Conservation (phyloP, 1,140 invertebrate genomes). For the Ptiloglossa arizonensis region DNA sequence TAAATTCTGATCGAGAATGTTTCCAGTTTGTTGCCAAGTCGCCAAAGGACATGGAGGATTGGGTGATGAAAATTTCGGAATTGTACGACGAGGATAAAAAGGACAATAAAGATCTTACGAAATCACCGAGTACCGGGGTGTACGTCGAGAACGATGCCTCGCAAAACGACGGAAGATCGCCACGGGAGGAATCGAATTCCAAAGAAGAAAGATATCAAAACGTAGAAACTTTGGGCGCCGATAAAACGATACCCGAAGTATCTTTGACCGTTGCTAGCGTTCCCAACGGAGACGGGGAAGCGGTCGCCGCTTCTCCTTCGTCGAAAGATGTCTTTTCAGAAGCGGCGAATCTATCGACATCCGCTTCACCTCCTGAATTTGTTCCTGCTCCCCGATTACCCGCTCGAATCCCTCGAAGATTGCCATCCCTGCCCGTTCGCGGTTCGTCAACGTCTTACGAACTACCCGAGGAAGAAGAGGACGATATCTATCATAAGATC, state of each 20-base stretch:
- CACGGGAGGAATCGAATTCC: not conserved
- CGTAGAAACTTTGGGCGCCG: not conserved
- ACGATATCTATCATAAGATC: slow-evolving; percentile 77
- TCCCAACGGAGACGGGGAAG: not conserved
- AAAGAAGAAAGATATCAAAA: slow-evolving; percentile 14
- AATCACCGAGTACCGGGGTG: not conserved
- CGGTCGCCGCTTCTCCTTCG: not conserved
- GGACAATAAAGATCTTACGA: not conserved
- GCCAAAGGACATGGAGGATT: slow-evolving; percentile 75
- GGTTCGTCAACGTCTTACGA: slow-evolving; percentile 34
- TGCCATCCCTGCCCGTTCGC: slow-evolving; percentile 71
- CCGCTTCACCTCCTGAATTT: not conserved
- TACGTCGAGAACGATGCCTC: not conserved
- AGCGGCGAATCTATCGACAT: not conserved
- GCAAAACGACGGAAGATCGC: not conserved
- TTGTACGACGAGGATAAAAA: not conserved
- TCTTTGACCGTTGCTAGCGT: not conserved
- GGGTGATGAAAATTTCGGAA: slow-evolving; percentile 70
- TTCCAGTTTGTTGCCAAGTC: slow-evolving; percentile 72
- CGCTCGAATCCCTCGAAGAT: slow-evolving; percentile 65
- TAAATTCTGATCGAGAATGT: not conserved
- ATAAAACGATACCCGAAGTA: not conserved
- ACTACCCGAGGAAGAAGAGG: slow-evolving; percentile 69
- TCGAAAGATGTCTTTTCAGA: not conserved
- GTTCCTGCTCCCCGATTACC: slow-evolving; percentile 65